These are phyloP conservation scores for Umimayanthus chanpuru DNA, from an alignment of 92 coral and sea anemone species.

Conservation along the genomic window DNA sequence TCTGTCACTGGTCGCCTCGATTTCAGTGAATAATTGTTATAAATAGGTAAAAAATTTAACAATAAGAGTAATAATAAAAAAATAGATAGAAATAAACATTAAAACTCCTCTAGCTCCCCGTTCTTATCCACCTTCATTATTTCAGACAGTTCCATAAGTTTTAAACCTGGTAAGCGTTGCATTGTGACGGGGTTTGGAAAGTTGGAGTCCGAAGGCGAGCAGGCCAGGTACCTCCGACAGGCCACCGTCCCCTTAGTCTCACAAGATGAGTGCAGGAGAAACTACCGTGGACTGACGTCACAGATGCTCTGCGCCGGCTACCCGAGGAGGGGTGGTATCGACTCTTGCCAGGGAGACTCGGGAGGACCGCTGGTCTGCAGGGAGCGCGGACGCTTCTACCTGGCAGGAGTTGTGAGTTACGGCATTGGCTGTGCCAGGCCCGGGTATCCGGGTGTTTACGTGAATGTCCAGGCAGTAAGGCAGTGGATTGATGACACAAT, in stretches of 20 bases:
- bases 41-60: too few relatives aligned
- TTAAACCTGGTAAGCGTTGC: slow-evolving; percentile 59
- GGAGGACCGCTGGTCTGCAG: slow-evolving; percentile 76
- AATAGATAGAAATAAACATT: too few relatives aligned
- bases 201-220: slow-evolving; percentile 42
- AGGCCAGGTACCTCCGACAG: slow-evolving; percentile 44
- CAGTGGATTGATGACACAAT: slow-evolving; percentile 48
- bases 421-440: slow-evolving; percentile 64
- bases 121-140: background rate
- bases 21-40: too few relatives aligned
- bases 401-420: slow-evolving; percentile 65
- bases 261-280: slow-evolving; percentile 6
- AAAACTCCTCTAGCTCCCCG: too few relatives aligned
- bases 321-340: slow-evolving; percentile 51
- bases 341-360: slow-evolving; percentile 73
- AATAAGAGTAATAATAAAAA: too few relatives aligned
- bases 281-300: slow-evolving; percentile 45
- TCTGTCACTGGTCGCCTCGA: too few relatives aligned
- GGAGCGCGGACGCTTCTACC: slow-evolving; percentile 51
- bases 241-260: slow-evolving; percentile 54
- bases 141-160: slow-evolving; percentile 12
- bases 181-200: slow-evolving; percentile 62
- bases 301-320: slow-evolving; percentile 71
- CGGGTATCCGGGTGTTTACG: slow-evolving; percentile 68
- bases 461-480: slow-evolving; percentile 33